Evolutionary conservation across 1,140 invertebrate species (phyloP), one percentile per base, ranked within the genome.

Genomic region (Cyclargus thomasi): DNA sequence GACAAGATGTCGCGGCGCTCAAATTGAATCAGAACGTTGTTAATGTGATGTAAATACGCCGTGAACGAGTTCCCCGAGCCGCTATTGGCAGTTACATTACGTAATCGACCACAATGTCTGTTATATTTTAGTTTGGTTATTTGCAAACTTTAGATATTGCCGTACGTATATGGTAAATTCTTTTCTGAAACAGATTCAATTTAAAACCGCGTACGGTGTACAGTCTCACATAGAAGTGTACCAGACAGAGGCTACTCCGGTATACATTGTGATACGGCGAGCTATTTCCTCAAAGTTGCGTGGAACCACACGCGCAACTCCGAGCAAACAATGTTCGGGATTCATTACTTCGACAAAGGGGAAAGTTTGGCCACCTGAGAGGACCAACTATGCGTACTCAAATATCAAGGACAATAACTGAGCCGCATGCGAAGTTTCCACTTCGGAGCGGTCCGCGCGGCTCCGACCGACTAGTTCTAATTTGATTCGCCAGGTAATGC

Each of bases 261-360:
- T 17, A 55, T 20, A 59, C 20, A 20, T 21, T 18, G 55, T 21
- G 7, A 29, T 5, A 29, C 29, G 29, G 29, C 18, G 18, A 59
- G 18, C 18, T 55, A 55, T 55, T 55, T 20, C 70, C 70, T 59
- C 55, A 69, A 73, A 72, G 53, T 72, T 70, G 68, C 71, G 67
- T 71, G 71, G 71, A 72, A 74, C 73, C 70, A 39, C 68, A 70
- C 10, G 39, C 53, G 62, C 63, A 76, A 73, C 74, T 74, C 65
- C 29, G 62, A 47, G 47, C 62, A 70, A 78, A 76, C 73, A 73
- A 76, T 80, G 76, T 76, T 70, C 65, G 62, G 73, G 72, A 76
- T 80, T 75, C 70, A 77, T 79, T 79, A 75, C 69, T 65, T 67
- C 72, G 74, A 78, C 76, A 80, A 77, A 78, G 74, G 74, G 64